These are phyloP conservation scores for Stomorhina lunata DNA, from an alignment of 2,888 invertebrate genomes.

Conservation along the genomic window DNA sequence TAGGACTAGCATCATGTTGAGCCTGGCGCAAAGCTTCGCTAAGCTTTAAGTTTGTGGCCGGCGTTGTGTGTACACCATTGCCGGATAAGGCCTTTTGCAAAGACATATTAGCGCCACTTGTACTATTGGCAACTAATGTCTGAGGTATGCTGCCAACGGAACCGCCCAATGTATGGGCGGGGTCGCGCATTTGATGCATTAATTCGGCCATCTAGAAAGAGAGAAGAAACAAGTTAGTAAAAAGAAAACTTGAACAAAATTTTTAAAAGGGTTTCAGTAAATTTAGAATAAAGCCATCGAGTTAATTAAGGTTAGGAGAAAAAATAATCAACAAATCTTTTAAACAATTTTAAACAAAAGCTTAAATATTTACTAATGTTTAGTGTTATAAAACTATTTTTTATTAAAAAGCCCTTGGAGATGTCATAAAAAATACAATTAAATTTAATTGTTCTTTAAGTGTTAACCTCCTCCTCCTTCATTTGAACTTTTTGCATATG, in stretches of 20 bases:
- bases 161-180: slow-evolving; percentile 79
- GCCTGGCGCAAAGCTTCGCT: slow-evolving; percentile 77
- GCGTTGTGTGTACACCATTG: slow-evolving; percentile 77
- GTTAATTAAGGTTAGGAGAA: neutral
- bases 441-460: slow-evolving; percentile 25
- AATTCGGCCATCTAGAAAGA: slow-evolving; percentile 78
- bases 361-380: neutral
- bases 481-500: neutral
- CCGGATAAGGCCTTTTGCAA: slow-evolving; percentile 72
- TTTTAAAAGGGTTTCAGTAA: no score
- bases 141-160: slow-evolving; percentile 80
- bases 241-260: neutral
- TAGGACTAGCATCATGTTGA: slow-evolving; percentile 79
- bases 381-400: neutral
- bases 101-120: slow-evolving; percentile 68
- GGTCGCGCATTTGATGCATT: slow-evolving; percentile 80
- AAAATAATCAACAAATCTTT: neutral
- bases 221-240: neutral
- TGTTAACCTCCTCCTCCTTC: neutral
- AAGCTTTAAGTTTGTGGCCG: slow-evolving; percentile 78
- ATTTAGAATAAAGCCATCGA: neutral
- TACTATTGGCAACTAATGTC: slow-evolving; percentile 74
- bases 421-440: slow-evolving; percentile 22
- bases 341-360: neutral
- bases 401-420: slow-evolving; percentile 25